Percentiles rank a stretch among this genome's conserved stretches.
These are phyloP conservation scores for Tautogolabrus adspersus DNA, from an alignment of 2,113 vertebrate genomes.

Conservation along the genomic window DNA sequence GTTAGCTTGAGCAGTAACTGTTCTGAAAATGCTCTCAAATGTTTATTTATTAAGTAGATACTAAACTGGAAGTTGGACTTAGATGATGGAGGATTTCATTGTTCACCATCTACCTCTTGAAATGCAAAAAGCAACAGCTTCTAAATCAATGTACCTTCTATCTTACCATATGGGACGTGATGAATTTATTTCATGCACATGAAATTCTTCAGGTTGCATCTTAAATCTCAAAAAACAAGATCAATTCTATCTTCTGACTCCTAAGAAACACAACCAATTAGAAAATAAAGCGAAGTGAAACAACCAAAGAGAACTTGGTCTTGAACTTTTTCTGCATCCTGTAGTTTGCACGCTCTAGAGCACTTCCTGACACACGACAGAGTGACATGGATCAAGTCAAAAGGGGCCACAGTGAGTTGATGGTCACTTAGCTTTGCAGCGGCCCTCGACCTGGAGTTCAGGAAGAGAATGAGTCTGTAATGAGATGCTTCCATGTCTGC, in stretches of 20 bases:
- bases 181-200: constrained; percentile 5
- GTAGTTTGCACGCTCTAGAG: background rate
- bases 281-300: background rate
- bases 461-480: background rate
- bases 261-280: background rate
- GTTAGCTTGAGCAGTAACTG: background rate
- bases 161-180: background rate
- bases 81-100: background rate
- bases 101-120: background rate
- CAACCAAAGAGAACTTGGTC: background rate
- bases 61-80: background rate
- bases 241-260: background rate
- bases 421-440: constrained; percentile 8
- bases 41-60: background rate
- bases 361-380: background rate
- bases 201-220: background rate
- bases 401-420: background rate
- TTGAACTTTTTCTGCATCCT: background rate
- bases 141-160: too few species aligned
- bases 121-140: background rate
- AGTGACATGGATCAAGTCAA: background rate
- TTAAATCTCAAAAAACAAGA: background rate
- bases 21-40: background rate
- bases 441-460: background rate
- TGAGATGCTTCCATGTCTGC: constrained; percentile 3